phyloP scores from a whole-genome alignment of 2,888 invertebrate species.

The Lysandra bellargus region DNA sequence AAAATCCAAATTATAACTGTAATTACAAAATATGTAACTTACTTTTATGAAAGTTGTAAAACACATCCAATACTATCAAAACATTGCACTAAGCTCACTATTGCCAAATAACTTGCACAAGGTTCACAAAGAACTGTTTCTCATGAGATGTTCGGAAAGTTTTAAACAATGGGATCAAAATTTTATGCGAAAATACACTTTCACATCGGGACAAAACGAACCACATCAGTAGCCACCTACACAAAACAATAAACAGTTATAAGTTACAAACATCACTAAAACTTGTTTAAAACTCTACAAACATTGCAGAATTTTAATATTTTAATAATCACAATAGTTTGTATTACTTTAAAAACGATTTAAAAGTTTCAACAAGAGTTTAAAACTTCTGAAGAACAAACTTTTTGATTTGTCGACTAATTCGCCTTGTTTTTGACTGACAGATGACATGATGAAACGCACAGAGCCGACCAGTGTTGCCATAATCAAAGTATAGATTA shows the following conservation, averaged over 20 bases:
- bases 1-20: neutral
- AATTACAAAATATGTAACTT: constrained; percentile 33
- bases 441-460: constrained; percentile 43
- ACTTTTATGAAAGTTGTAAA: constrained; percentile 37
- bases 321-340: constrained; percentile 24
- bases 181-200: constrained; percentile 78
- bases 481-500: constrained; percentile 20
- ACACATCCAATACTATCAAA: constrained; percentile 43
- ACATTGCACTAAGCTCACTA: constrained; percentile 52
- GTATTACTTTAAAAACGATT: constrained; percentile 35
- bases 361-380: constrained; percentile 49
- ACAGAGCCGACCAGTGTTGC: constrained; percentile 47
- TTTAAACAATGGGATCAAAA: constrained; percentile 76
- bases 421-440: constrained; percentile 57
- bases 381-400: constrained; percentile 55
- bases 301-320: constrained; percentile 39
- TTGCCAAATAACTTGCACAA: constrained; percentile 56
- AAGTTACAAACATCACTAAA: constrained; percentile 52
- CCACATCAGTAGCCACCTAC: constrained; percentile 71
- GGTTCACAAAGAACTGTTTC: constrained; percentile 58
- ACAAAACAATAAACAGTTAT: constrained; percentile 75
- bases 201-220: constrained; percentile 69
- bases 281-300: constrained; percentile 42
- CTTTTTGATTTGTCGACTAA: constrained; percentile 65
- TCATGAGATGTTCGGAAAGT: constrained; percentile 68